Percentiles rank a stretch among this genome's conserved stretches.
These are phyloP conservation scores for Euzetes globulus DNA, from an alignment of 2,888 invertebrate species.

Conservation along the genomic window DNA sequence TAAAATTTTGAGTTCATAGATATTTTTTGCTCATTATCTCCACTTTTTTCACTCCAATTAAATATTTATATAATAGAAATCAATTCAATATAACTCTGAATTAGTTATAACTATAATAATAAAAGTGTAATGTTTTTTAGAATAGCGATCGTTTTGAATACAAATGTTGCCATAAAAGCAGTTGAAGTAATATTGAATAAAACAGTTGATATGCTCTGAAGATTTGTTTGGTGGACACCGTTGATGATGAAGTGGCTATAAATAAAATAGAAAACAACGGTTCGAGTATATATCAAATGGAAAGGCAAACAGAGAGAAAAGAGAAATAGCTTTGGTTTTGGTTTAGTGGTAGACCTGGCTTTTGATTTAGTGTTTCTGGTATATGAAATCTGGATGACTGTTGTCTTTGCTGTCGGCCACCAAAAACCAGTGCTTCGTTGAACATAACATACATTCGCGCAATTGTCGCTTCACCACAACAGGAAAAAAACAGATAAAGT, in stretches of 20 bases:
- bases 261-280: neutral
- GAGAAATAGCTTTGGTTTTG: neutral
- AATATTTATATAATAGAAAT: neutral
- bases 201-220: slow-evolving; percentile 21
- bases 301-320: neutral
- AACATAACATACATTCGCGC: slow-evolving; percentile 18
- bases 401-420: neutral
- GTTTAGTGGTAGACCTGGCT: neutral
- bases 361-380: neutral
- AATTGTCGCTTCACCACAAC: slow-evolving; percentile 18
- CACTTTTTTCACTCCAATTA: neutral
- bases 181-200: neutral
- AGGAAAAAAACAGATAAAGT: neutral
- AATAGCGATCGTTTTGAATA: neutral
- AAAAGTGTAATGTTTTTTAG: neutral
- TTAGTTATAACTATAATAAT: neutral
- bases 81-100: neutral
- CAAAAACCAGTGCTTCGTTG: slow-evolving; percentile 20
- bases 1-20: neutral
- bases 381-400: neutral
- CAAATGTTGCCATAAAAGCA: slow-evolving; percentile 20
- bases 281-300: neutral
- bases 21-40: neutral
- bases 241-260: slow-evolving; percentile 24
- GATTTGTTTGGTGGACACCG: neutral